Conservation (phyloP, 2,113 vertebrate genomes). For the Peromyscus maniculatus region DNA sequence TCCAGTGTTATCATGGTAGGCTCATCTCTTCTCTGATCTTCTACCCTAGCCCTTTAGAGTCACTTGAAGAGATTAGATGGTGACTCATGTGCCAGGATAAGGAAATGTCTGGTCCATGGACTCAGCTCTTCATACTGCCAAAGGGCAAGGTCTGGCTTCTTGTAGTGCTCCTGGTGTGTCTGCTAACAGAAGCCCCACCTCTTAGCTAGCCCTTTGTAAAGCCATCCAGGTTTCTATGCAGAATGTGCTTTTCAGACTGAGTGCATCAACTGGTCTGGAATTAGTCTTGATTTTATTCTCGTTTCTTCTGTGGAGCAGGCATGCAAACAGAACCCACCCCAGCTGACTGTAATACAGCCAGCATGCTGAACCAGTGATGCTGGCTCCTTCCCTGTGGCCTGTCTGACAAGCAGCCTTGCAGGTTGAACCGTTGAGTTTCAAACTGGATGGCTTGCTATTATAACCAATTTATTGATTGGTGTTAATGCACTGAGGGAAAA, state of each 20-base stretch:
- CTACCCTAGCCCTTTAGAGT: background rate
- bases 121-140: accelerated
- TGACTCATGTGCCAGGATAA: background rate
- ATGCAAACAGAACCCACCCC: background rate
- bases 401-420: background rate
- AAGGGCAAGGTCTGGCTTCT: background rate
- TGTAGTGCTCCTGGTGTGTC: background rate
- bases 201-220: background rate
- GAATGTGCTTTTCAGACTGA: background rate
- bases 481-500: background rate
- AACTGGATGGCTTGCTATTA: background rate
- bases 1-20: background rate
- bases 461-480: background rate
- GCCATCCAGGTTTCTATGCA: background rate
- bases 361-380: no score
- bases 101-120: background rate
- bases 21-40: no score
- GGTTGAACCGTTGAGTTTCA: background rate
- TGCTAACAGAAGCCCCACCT: background rate
- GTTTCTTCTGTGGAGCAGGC: background rate
- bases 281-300: background rate
- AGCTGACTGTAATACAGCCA: background rate
- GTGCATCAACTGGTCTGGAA: background rate
- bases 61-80: no score
- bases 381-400: accelerated